Conservation (phyloP, 2,797 vertebrate genomes). For the Ateles fusciceps region DNA sequence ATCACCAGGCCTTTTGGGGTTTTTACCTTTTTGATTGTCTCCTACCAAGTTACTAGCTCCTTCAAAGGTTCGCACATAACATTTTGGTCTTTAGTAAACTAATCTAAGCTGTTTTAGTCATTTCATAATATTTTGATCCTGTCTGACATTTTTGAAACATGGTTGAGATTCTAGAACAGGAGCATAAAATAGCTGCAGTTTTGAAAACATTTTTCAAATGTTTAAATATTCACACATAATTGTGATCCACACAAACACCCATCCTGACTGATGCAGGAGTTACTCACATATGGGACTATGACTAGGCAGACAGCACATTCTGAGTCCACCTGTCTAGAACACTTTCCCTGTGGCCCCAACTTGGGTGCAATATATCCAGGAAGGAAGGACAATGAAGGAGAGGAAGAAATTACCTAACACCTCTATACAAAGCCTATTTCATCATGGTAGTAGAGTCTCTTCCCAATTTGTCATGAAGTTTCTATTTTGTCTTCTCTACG, state of each 20-base stretch:
- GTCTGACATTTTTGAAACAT: constrained; percentile 75
- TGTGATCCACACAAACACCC: constrained; percentile 58
- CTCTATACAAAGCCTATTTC: background rate
- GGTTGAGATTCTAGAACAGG: constrained; percentile 63
- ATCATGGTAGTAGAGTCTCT: background rate
- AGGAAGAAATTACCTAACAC: background rate
- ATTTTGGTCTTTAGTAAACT: constrained; percentile 38
- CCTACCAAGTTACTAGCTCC: background rate
- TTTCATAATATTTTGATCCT: constrained; percentile 59
- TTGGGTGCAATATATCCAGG: background rate
- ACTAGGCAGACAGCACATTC: background rate
- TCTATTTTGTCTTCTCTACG: background rate
- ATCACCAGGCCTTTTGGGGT: background rate
- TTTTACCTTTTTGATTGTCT: background rate
- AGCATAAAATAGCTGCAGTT: constrained; percentile 58
- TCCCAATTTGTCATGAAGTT: background rate
- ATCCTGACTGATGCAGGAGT: background rate
- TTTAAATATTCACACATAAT: constrained; percentile 76
- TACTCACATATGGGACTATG: background rate
- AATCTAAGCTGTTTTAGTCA: constrained; percentile 7
- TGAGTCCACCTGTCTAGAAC: background rate
- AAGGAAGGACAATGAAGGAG: background rate
- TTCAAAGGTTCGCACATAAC: background rate
- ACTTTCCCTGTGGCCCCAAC: background rate
- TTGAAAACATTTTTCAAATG: constrained; percentile 73